Conservation (phyloP, 2,888 invertebrate species). For the Eubasilissa splendida region DNA sequence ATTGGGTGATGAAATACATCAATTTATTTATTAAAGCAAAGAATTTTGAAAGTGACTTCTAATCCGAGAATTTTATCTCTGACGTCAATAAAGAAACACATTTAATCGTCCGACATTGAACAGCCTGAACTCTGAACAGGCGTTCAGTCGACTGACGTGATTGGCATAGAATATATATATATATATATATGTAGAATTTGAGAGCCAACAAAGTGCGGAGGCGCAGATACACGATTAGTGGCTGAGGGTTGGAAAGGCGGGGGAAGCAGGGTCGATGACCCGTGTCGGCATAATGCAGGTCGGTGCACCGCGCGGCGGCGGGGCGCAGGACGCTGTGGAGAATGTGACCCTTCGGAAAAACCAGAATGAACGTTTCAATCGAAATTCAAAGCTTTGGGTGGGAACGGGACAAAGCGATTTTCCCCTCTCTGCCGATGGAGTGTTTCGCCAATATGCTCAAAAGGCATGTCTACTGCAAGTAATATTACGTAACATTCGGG, state of each 20-base stretch:
- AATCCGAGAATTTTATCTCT: too few species aligned
- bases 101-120: too few species aligned
- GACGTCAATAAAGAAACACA: too few species aligned
- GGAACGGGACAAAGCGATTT: conserved; percentile 13
- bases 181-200: too few species aligned
- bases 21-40: too few species aligned
- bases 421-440: neutral
- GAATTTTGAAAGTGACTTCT: too few species aligned
- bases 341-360: neutral
- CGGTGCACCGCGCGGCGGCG: conserved; percentile 29
- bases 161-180: too few species aligned
- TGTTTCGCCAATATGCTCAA: conserved; percentile 30
- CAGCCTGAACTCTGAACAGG: neutral
- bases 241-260: conserved; percentile 1
- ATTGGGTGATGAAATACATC: too few species aligned
- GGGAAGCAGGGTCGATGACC: conserved; percentile 16
- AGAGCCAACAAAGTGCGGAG: conserved; percentile 15
- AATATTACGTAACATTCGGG: conserved; percentile 13
- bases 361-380: conserved; percentile 19
- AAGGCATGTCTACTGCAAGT: neutral
- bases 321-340: neutral
- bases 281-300: conserved; percentile 31
- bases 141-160: too few species aligned
- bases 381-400: conserved; percentile 17
- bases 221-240: conserved; percentile 39